Base-by-base conservation (phyloP, 2,113 vertebrate genomes). In the Rhea pennata region DNA sequence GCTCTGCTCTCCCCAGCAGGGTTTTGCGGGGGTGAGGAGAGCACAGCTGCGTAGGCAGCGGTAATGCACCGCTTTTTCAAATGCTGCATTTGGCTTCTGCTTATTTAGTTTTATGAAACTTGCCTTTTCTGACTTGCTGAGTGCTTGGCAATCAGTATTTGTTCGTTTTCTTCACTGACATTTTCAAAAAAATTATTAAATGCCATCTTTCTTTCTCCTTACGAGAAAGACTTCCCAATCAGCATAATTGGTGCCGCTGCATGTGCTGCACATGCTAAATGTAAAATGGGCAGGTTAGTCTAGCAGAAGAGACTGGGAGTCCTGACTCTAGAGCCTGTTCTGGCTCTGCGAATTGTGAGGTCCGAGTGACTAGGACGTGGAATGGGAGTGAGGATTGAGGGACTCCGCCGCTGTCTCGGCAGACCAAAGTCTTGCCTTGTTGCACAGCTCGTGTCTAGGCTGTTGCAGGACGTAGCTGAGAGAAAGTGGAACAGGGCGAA, bases 231-330 rank as follows among this genome's bases (percentile, higher is more conserved):
- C 46, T 64, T 40, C 48, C 62, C 78, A 48, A 78, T 87, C 94
- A 85, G 89, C 89, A 33, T 2, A 15, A n/a, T 22, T 17, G 1
- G 2, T 40, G 84, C 77, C 42, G 4, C 82, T 5, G 59, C 62
- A 8, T 21, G 1, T 44, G 88, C 94, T 84, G 69, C 0, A 0
- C 48, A 51, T 40, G 84, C 95, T 88, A 10, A 65, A 58, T 58
- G 11, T 0, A 11, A 40, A 15, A 40, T 2, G 62, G 59, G 80
- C 88, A 42, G 26, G 93, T 81, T 5, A 10, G 54, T 6, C 9
- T 54, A 1, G 27, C 2, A 1, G 6, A 39, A 73, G 53, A 10
- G 67, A 4, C 72, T 20, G 0, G 0, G 51, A 8, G 67, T n/a
- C 33, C 69, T 4, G 73, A 3, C 39, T 62, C 71, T 89, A 19